phyloP scores from a whole-genome alignment of 2,797 vertebrate species.

The Gobionotothen gibberifrons region DNA sequence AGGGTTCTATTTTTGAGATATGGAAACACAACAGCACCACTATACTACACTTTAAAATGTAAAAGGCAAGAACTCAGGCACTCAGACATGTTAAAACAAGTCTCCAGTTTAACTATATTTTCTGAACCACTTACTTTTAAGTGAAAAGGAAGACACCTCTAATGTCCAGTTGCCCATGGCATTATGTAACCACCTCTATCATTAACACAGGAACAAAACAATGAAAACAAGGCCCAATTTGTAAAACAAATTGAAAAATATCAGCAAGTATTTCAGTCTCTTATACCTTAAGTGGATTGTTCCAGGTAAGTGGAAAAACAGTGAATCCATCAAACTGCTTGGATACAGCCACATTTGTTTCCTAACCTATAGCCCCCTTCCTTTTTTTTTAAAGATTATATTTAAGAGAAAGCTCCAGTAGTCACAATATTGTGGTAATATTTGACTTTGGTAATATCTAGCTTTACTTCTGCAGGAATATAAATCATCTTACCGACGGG shows the following conservation, averaged over 20 bases:
- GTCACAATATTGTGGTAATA: neutral
- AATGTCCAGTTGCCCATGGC: neutral
- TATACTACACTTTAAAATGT: neutral
- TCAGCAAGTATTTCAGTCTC: neutral
- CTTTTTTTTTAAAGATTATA: slow-evolving; percentile 2
- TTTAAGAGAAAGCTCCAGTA: slow-evolving; percentile 1
- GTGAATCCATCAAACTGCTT: neutral
- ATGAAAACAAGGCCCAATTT: neutral
- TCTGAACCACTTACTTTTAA: neutral
- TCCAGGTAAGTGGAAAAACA: neutral
- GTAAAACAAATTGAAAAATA: neutral
- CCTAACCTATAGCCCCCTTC: neutral
- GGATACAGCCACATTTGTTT: neutral
- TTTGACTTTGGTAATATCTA: neutral
- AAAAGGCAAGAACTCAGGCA: neutral
- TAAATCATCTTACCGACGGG: slow-evolving; percentile 20
- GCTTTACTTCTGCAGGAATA: slow-evolving; percentile 12
- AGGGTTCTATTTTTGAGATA: neutral
- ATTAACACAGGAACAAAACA: slow-evolving; percentile 5
- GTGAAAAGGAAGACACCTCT: neutral
- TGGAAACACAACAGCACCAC: neutral
- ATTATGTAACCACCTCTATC: neutral
- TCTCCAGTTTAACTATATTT: slow-evolving; percentile 14
- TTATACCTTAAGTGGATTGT: neutral
- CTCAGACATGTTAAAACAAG: slow-evolving; percentile 12